These are phyloP conservation scores for Thecophora atra DNA, from an alignment of 2,888 invertebrate species.

Conservation along the genomic window DNA sequence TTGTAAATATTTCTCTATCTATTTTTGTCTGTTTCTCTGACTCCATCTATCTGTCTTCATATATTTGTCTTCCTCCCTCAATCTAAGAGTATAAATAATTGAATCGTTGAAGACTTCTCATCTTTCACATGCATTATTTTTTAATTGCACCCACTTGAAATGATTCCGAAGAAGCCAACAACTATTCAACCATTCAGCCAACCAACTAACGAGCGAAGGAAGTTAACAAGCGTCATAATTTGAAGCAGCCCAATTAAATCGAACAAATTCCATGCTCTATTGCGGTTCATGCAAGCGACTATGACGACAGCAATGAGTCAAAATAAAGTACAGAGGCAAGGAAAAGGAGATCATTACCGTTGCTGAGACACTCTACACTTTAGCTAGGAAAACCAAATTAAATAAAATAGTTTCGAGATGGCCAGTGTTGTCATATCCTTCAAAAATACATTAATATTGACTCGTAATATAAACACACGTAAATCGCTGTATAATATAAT, in stretches of 20 bases:
- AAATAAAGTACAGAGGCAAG: too few species aligned
- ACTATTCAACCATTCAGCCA: neutral
- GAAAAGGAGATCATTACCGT: too few species aligned
- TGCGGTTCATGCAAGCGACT: neutral
- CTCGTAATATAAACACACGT: too few species aligned
- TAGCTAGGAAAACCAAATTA: too few species aligned
- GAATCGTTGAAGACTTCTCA: too few species aligned
- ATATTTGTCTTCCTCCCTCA: neutral
- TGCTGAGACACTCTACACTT: too few species aligned
- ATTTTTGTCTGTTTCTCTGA: neutral
- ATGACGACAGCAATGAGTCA: neutral
- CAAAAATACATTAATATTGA: too few species aligned
- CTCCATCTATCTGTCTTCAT: neutral
- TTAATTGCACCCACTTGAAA: constrained; percentile 9
- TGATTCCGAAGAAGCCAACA: neutral
- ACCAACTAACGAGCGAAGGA: too few species aligned
- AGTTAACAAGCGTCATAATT: constrained; percentile 17
- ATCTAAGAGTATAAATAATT: too few species aligned
- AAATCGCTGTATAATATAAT: too few species aligned
- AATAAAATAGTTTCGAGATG: too few species aligned
- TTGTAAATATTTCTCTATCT: neutral
- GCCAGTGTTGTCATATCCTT: too few species aligned
- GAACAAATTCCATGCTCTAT: constrained; percentile 2
- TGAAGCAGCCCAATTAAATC: constrained; percentile 7
- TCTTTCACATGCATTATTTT: neutral